Conservation (phyloP, 2,888 invertebrate genomes). For the Diaperis boleti region DNA sequence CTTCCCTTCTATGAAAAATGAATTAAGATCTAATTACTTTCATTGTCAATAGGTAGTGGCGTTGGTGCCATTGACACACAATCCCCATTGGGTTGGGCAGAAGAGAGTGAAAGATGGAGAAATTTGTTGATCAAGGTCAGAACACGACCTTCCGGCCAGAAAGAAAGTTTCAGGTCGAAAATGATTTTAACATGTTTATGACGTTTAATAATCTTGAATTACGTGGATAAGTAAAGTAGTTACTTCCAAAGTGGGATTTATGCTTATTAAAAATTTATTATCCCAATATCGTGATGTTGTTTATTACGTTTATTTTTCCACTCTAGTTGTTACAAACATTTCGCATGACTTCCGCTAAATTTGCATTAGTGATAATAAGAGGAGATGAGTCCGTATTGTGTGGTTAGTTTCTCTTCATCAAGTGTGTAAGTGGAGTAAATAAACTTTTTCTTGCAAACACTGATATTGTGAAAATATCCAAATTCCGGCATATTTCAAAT, state of each 20-base stretch:
- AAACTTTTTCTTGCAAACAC: conserved; percentile 21
- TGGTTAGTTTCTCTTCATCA: conserved; percentile 25
- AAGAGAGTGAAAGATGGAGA: conserved; percentile 63
- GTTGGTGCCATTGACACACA: conserved; percentile 52
- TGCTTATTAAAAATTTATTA: too few relatives aligned
- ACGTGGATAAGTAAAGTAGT: too few relatives aligned
- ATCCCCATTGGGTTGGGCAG: conserved; percentile 53
- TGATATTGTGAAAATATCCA: conserved; percentile 9
- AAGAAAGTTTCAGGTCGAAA: conserved; percentile 53
- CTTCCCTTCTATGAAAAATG: conserved; percentile 13
- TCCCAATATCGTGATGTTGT: not conserved
- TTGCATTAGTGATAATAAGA: too few relatives aligned
- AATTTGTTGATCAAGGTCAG: conserved; percentile 61
- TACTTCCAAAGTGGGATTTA: too few relatives aligned
- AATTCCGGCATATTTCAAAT: conserved; percentile 18
- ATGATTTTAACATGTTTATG: conserved; percentile 32
- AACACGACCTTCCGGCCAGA: conserved; percentile 57
- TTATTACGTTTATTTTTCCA: not conserved
- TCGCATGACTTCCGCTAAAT: too few relatives aligned
- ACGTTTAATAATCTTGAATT: too few relatives aligned
- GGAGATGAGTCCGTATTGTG: conserved; percentile 11
- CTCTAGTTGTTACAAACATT: conserved; percentile 9
- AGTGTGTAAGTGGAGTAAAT: conserved; percentile 31
- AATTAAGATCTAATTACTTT: conserved; percentile 43
- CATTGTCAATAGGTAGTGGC: conserved; percentile 46